These are phyloP conservation scores for Cosmia trapezina DNA, from an alignment of 2,888 invertebrate species.

Conservation along the genomic window DNA sequence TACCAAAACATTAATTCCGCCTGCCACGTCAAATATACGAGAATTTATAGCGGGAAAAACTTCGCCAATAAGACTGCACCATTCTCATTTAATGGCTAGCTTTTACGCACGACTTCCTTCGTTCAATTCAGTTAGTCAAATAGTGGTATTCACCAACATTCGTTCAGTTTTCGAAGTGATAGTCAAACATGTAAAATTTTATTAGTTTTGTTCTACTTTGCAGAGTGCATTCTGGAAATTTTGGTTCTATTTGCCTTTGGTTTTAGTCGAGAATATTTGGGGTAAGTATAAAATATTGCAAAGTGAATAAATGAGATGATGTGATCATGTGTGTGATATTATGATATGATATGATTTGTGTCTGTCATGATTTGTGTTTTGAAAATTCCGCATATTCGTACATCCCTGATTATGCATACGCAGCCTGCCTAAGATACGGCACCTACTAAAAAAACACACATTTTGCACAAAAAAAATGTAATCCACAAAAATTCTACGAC, in stretches of 20 bases:
- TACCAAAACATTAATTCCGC: conserved; percentile 49
- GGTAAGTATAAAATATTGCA: neutral
- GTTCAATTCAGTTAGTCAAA: conserved; percentile 55
- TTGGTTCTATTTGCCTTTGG: neutral
- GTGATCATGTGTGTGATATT: no score
- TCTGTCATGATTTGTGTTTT: no score
- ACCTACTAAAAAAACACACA: neutral
- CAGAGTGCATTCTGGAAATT: conserved; percentile 13
- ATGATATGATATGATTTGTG: no score
- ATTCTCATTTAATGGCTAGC: conserved; percentile 52
- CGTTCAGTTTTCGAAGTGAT: conserved; percentile 39
- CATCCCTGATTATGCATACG: neutral
- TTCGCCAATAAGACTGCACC: conserved; percentile 56
- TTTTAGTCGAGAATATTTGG: conserved; percentile 18
- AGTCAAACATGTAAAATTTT: conserved; percentile 63
- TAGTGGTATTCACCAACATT: conserved; percentile 44
- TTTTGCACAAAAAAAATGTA: neutral
- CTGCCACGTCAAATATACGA: conserved; percentile 54
- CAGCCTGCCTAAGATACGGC: neutral
- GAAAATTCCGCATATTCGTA: neutral
- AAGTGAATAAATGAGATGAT: no score
- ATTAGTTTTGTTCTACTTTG: conserved; percentile 39
- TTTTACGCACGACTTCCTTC: conserved; percentile 45
- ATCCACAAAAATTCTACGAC: neutral
- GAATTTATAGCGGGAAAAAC: conserved; percentile 57